Evolutionary conservation across 2,113 vertebrate species (phyloP).

Genomic region (Willisornis vidua): DNA sequence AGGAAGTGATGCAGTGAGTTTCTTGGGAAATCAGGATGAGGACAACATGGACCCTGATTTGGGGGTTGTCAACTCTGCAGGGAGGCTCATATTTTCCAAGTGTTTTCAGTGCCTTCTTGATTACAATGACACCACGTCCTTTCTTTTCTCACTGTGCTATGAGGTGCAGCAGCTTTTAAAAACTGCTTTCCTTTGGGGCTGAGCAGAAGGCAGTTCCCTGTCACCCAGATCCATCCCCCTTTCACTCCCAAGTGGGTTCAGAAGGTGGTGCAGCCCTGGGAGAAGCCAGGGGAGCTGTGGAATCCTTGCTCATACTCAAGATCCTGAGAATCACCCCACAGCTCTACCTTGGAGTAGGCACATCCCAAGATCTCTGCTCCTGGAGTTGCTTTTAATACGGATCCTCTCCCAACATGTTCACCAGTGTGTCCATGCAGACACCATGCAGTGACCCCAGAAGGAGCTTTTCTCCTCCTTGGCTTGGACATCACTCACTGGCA

Average conservation of each 20-base stretch:
- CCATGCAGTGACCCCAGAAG: background rate
- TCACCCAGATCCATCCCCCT: accelerated
- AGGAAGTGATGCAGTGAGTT: background rate
- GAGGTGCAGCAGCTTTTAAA: accelerated
- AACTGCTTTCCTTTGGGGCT: background rate
- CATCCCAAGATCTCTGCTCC: background rate
- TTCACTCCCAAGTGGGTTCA: background rate
- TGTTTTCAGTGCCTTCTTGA: too few relatives aligned
- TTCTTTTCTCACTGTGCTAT: background rate
- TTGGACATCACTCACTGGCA: accelerated
- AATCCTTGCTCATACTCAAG: background rate
- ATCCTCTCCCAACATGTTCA: accelerated
- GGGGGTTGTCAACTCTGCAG: background rate
- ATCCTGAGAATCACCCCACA: background rate
- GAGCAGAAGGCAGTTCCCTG: background rate
- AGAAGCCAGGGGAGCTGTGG: background rate
- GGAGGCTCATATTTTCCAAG: background rate
- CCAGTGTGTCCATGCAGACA: background rate
- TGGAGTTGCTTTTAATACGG: background rate
- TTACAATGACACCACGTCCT: accelerated
- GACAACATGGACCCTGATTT: accelerated
- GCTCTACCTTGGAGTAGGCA: background rate
- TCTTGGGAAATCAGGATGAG: background rate
- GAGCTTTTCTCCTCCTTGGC: background rate
- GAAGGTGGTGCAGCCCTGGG: background rate